phyloP scores from a whole-genome alignment of 2,797 vertebrate genomes.

The Anomalospiza imberbis region DNA sequence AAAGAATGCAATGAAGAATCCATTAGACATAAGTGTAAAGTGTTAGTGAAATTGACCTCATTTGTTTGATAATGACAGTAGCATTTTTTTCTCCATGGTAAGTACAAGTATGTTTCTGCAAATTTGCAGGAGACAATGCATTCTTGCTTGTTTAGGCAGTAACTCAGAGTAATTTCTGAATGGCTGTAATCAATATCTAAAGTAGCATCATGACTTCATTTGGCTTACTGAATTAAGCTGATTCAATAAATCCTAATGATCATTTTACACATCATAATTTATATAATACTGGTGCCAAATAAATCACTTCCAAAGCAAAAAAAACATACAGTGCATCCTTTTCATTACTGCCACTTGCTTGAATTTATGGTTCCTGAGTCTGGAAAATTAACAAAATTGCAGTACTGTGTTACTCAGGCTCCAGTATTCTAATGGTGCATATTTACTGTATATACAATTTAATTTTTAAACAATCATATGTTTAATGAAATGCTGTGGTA shows the following conservation, averaged over 20 bases:
- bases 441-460: slow-evolving; percentile 28
- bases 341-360: background rate
- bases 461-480: slow-evolving; percentile 60
- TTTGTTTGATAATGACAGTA: background rate
- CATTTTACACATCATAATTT: background rate
- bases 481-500: slow-evolving; percentile 49
- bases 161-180: background rate
- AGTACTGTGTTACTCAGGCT: background rate
- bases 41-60: background rate
- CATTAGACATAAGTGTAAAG: background rate
- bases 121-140: background rate
- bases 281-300: background rate
- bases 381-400: slow-evolving; percentile 36
- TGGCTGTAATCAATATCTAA: background rate
- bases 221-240: background rate
- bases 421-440: background rate
- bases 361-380: background rate
- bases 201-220: background rate
- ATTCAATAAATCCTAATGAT: background rate
- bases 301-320: background rate
- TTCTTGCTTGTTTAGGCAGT: background rate
- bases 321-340: background rate
- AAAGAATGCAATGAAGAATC: background rate
- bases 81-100: background rate
- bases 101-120: background rate